A percentile compares a stretch with the other conserved stretches of the same genome.
Evolutionary conservation across 2,888 invertebrate species (phyloP).

Genomic region (Phasia obesa): DNA sequence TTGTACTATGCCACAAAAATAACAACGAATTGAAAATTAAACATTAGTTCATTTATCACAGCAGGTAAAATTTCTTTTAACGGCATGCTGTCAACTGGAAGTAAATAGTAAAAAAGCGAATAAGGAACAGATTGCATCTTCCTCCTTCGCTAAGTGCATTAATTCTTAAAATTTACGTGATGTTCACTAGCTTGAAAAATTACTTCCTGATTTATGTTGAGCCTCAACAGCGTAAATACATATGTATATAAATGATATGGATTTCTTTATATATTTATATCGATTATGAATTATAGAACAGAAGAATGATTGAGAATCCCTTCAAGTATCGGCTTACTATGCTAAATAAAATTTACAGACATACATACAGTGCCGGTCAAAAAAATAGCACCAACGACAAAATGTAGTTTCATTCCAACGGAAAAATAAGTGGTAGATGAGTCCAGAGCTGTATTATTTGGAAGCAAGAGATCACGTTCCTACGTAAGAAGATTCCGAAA

Average conservation of each 20-base stretch:
- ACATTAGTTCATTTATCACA: conserved; percentile 64
- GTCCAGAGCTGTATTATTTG: too few species aligned
- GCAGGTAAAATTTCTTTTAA: conserved; percentile 59
- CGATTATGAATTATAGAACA: too few species aligned
- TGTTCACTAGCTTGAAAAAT: conserved; percentile 17
- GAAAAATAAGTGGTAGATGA: too few species aligned
- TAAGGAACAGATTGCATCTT: conserved; percentile 15
- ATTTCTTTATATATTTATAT: too few species aligned
- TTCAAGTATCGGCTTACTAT: too few species aligned
- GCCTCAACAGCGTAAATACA: not conserved
- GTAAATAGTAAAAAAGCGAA: conserved; percentile 27
- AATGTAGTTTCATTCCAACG: too few species aligned
- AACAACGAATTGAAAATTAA: conserved; percentile 49
- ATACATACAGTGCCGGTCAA: too few species aligned
- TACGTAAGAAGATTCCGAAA: too few species aligned
- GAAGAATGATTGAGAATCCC: too few species aligned
- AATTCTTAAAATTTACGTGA: conserved; percentile 34
- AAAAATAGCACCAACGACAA: too few species aligned
- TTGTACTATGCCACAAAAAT: conserved; percentile 16
- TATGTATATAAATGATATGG: not conserved
- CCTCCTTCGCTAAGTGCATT: conserved; percentile 1
- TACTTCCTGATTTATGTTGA: conserved; percentile 26
- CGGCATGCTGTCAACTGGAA: conserved; percentile 40
- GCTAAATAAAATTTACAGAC: too few species aligned
- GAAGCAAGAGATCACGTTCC: too few species aligned